These are phyloP conservation scores for Trachelus iudaicus DNA, from an alignment of 2,888 invertebrate genomes.

Conservation along the genomic window DNA sequence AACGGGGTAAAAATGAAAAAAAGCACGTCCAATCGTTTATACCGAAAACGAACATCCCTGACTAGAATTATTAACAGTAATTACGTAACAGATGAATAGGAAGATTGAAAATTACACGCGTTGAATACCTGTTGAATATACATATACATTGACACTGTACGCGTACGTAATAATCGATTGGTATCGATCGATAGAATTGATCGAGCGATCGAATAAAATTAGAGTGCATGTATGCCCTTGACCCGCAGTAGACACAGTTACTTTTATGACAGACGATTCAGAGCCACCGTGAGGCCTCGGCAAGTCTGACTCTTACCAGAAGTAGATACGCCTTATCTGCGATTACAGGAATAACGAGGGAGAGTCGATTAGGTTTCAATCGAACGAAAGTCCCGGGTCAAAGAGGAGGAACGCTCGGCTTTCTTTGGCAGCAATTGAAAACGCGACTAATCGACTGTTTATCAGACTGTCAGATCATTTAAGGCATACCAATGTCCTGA, in stretches of 20 bases:
- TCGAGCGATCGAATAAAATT: not conserved
- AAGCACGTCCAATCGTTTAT: not conserved
- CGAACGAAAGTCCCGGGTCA: not conserved
- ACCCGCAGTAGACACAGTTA: not conserved
- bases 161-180: not conserved
- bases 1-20: too few relatives aligned
- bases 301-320: not conserved
- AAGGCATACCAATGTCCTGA: constrained; percentile 22
- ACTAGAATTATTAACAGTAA: not conserved
- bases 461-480: constrained; percentile 37
- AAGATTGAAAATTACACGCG: not conserved
- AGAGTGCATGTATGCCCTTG: not conserved
- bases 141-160: not conserved
- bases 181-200: not conserved
- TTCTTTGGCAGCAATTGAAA: constrained; percentile 22
- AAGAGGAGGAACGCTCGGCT: not conserved
- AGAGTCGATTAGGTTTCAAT: not conserved
- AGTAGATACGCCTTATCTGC: not conserved
- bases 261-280: not conserved
- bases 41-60: not conserved
- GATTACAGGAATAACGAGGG: not conserved
- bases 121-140: not conserved
- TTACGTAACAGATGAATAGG: not conserved
- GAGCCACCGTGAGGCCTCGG: not conserved
- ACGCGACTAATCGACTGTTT: constrained; percentile 18